Evolutionary conservation across 1,140 invertebrate genomes (phyloP), one percentile per base, ranked within the genome.

Genomic region (Antheraea mylitta): DNA sequence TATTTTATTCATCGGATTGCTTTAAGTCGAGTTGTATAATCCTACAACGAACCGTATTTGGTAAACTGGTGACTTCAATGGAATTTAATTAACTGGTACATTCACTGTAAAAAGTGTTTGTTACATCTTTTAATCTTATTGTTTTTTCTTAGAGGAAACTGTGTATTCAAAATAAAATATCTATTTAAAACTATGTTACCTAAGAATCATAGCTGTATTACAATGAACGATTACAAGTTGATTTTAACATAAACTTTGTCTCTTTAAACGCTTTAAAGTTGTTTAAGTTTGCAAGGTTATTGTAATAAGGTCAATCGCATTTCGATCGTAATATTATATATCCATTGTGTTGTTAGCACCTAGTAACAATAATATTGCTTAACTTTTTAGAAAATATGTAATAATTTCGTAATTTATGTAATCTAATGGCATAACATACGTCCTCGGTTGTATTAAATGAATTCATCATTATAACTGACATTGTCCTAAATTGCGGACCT

Each of bases 401-500:
- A 42, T 42, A 42, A 11, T 42, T 42, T 42, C 8, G 6, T 53
- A 16, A 16, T 53, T 53, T 53, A 53, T 53, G 6, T 16, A 53
- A 53, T 13, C 45, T 16, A 16, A 0, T 53, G 11, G 45, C 13
- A 53, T 16, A n/a, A 53, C 16, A 30, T 53, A 6, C 13, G 11
- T 53, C 45, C 16, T 53, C 9, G 6, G 16, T 53, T 53, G 16
- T 30, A 53, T 53, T 0, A 53, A 9, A 42, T 11, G 38, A 53
- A 6, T 16, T 53, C 4, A 13, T 13, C 16, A 53, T 53, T 30
- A 53, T 36, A 10, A 61, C 13, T 83, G 80, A 75, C 81, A 83
- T 83, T 87, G 82, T 79, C 77, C 79, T 85, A 86, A 73, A 78
- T 83, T 84, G 11, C n/a, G 63, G 30, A 64, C 7, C 10, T 18